Percentiles rank a stretch among this genome's conserved stretches.
Evolutionary conservation across 1,140 invertebrate species (phyloP).

Genomic region (Hyposmocoma kahamanoa): DNA sequence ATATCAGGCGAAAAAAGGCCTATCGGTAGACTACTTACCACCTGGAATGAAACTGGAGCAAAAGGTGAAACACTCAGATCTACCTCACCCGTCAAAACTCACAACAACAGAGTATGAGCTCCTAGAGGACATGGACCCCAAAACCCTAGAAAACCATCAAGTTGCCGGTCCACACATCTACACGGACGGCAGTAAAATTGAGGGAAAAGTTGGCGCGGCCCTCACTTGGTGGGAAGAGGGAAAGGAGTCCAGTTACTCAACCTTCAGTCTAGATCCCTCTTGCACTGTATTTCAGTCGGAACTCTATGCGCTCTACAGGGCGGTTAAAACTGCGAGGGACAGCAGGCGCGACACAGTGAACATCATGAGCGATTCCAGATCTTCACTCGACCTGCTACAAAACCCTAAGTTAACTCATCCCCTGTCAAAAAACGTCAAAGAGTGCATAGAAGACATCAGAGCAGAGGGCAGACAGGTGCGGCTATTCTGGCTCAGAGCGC

Average conservation of each 20-base stretch:
- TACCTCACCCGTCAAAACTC: conserved; percentile 6
- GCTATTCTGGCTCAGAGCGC: too few species aligned
- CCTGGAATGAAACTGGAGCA: too few species aligned
- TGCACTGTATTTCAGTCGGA: too few species aligned
- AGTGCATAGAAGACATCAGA: not conserved
- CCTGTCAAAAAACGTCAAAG: conserved; percentile 3
- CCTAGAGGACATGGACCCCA: conserved; percentile 7
- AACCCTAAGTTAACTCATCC: conserved; percentile 8
- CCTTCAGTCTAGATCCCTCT: too few species aligned
- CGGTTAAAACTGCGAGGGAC: not conserved
- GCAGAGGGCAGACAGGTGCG: conserved; percentile 4
- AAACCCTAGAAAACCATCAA: conserved; percentile 1
- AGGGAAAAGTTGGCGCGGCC: too few species aligned
- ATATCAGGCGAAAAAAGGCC: too few species aligned
- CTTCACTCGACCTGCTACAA: conserved; percentile 14
- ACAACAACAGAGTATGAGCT: conserved; percentile 4
- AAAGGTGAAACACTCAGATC: too few species aligned
- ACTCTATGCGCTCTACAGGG: too few species aligned
- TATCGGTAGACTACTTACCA: too few species aligned
- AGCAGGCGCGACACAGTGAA: not conserved
- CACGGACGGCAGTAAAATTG: conserved; percentile 25
- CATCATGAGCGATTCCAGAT: conserved; percentile 24
- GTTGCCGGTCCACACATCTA: conserved; percentile 19
- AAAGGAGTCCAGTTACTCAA: conserved; percentile 14
- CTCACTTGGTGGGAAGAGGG: conserved; percentile 20